These are phyloP conservation scores for Mellivora capensis DNA, from an alignment of 2,113 vertebrate species.

Conservation along the genomic window DNA sequence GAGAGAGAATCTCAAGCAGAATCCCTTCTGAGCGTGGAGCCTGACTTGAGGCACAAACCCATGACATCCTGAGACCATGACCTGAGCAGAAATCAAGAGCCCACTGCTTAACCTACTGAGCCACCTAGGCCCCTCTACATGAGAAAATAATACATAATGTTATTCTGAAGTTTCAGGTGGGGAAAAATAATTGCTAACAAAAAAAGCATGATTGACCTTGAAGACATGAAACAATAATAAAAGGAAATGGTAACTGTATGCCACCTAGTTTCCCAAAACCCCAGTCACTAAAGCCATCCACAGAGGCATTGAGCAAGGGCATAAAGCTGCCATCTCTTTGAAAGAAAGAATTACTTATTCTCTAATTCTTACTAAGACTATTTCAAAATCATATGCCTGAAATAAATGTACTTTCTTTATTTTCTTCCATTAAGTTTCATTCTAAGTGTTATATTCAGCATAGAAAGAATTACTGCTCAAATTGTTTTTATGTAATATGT, in stretches of 20 bases:
- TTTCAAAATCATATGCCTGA: neutral
- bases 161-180: conserved; percentile 67
- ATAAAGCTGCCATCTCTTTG: neutral
- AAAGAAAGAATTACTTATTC: conserved; percentile 48
- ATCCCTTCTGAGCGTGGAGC: neutral
- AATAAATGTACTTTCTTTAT: conserved; percentile 1
- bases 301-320: neutral
- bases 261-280: conserved; percentile 42
- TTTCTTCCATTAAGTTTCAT: conserved; percentile 15
- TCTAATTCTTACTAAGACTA: neutral
- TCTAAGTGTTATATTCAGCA: neutral
- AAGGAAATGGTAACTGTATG: conserved; percentile 60
- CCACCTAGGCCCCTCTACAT: neutral
- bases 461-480: neutral
- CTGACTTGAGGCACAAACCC: neutral
- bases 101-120: neutral
- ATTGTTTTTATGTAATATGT: neutral
- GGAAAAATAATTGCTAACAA: conserved; percentile 78
- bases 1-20: neutral
- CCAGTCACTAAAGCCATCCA: conserved; percentile 52
- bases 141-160: conserved; percentile 61
- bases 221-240: conserved; percentile 32
- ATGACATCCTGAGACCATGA: neutral
- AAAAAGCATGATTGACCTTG: conserved; percentile 73
- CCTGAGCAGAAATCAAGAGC: neutral